Evolutionary conservation across 2,113 vertebrate genomes (phyloP).

Genomic region (Ariopsis seemanni): DNA sequence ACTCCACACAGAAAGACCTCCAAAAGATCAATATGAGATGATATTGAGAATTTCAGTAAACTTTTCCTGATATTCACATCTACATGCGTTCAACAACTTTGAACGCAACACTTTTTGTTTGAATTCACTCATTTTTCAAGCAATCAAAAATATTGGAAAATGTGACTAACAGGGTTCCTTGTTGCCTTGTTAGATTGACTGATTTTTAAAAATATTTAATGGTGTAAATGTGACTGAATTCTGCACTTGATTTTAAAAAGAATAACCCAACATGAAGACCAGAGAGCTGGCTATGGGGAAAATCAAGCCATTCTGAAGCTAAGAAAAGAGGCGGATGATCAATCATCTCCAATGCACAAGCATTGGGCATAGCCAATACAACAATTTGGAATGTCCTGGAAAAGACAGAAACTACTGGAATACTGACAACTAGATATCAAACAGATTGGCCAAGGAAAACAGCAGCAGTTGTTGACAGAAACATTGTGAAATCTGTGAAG

Average conservation of each 20-base stretch:
- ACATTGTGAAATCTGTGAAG: neutral
- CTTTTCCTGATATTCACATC: neutral
- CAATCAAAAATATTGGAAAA: neutral
- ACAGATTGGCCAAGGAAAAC: neutral
- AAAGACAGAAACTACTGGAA: neutral
- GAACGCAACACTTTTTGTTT: neutral
- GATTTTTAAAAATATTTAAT: neutral
- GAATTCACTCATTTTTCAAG: neutral
- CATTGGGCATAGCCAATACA: neutral
- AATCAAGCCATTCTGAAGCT: neutral
- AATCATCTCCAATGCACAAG: neutral
- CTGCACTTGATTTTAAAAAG: neutral
- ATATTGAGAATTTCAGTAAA: neutral
- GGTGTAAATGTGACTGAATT: no score
- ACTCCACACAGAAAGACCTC: no score
- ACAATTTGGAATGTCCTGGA: neutral
- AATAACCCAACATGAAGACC: neutral
- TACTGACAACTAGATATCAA: neutral
- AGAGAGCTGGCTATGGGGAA: neutral
- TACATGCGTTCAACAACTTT: neutral
- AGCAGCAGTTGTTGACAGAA: neutral
- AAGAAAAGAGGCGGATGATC: neutral
- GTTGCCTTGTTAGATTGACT: neutral
- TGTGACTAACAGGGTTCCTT: no score
- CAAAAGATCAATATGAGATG: neutral